Evolutionary conservation across 2,888 invertebrate genomes (phyloP), one percentile per base, ranked within the genome.

Genomic region (Acanthosepion pharaonis): DNA sequence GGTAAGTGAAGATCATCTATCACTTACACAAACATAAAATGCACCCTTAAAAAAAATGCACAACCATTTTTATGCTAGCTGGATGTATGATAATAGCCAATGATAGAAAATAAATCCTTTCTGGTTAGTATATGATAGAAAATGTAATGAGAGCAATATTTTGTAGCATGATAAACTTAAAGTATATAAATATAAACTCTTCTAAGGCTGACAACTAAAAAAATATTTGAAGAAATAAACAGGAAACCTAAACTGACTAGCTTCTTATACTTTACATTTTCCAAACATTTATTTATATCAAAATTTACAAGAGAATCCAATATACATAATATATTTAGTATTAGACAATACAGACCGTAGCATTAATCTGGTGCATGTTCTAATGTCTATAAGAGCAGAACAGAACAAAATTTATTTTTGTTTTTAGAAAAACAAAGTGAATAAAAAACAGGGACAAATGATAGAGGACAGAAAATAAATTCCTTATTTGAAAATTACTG

Each of bases 271-370:
- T 78, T 78, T 78, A 78, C 23, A n/a, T 78, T 78, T 78, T 78
- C 78, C 78, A 78, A 78, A 78, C n/a, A 78, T 78, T 78, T 78
- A n/a, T n/a, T 78, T n/a, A 78, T 78, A 78, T 78, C n/a, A 78
- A 78, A 78, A 78, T n/a, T 18, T 8, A 78, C 15, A 78, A 78
- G 11, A n/a, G n/a, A 9, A 78, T 78, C 33, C n/a, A 78, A n/a
- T 78, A 78, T 33, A 59, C 20, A 78, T 78, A n/a, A 78, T 33
- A 42, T 42, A 42, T 11, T 78, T n/a, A 78, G 78, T 20, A 59
- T 59, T 23, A 59, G 59, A 59, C 59, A 59, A 20, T 59, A 59
- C 25, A 59, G 59, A 25, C 59, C 25, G 42, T 4, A 59, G 23
- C 59, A 78, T 33, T n/a, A 78, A 78, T n/a, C 28, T 78, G n/a